Base-by-base conservation (phyloP, 2,113 vertebrate species). In the Halichoerus grypus region DNA sequence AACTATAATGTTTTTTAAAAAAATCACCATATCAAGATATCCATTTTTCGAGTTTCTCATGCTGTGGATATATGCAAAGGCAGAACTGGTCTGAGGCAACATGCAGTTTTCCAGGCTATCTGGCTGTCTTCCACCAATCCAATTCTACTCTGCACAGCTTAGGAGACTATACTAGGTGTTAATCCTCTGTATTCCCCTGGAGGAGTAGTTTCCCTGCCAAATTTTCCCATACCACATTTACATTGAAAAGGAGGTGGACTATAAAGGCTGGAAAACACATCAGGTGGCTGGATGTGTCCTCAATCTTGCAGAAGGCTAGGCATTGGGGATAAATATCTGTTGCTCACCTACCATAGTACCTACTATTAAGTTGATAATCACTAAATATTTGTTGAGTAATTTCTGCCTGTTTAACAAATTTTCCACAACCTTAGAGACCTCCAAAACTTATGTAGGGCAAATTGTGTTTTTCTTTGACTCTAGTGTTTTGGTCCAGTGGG, bases 401-500 rank as follows among this genome's bases (percentile, higher is more conserved):
- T 49, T 2, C 22, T 61, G 5, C 7, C 15, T 61, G 8, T 57
- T 90, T 16, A 76, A 65, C 14, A 57, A 49, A 71, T 81, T 51
- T 69, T 76, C 8, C n/a, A 16, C 18, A 91, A 24, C 19, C 28
- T 6, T 79, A 7, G 18, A 88, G n/a, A 67, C 8, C 28, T 87
- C 6, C 22, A 15, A 59, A 71, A 42, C 1, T 69, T 57, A 94
- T 8, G 0, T 42, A 88, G 19, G 53, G 8, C 11, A 88, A 57
- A 59, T 88, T 84, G 7, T 15, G 26, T 87, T 95, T 91, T 80
- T 11, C 42, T 94, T 93, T 26, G 6, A 6, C 42, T 42, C 4
- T 94, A 99, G 99, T 1, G 0, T 3, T 0, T 71, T 0, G 98
- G 97, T 6, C 97, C 99, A 24, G 95, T 28, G 0, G 99, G 99